Evolutionary conservation across 2,797 vertebrate species (phyloP), one percentile per base, ranked within the genome.

Genomic region (Eurystomus glaucurus): DNA sequence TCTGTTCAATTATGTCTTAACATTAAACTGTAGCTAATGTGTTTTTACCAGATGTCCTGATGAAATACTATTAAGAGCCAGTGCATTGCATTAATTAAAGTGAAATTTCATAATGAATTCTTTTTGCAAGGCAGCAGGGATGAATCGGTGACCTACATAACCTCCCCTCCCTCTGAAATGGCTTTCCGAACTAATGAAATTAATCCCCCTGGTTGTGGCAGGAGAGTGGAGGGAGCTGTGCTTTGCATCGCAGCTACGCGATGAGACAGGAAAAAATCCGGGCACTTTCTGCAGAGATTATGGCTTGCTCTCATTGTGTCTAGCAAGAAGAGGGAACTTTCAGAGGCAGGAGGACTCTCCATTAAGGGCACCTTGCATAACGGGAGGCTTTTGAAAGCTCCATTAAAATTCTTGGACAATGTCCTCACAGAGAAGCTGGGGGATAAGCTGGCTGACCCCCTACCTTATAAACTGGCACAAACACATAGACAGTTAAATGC

Each of bases 101-200:
- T 77, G 75, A 91, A 96, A 86, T 93, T 93, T 82, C 77, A 54
- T 96, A 96, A 96, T 85, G 70, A 97, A 96, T 96, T 96, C 90
- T 90, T 95, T 37, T 92, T 89, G 81, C 69, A 58, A 76, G 88
- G 81, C 90, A 96, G 88, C 77, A 72, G 79, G 75, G 57, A 85
- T 85, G 91, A 86, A 93, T 61, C 3, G 23, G 62, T 96, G 97
- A 96, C 94, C 95, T 77, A 85, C 72, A 91, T 96, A 87, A 95
- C 91, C 91, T 72, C 52, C 62, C 29, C 90, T 64, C 33, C 46
- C 84, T 79, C 66, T 3, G 12, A 75, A 86, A 70, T 6, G 51
- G 92, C 89, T 89, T 94, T 91, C 77, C 11, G 7, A 82, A 51
- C 80, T 87, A 92, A 96, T 85, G 84, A 96, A 94, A 94, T 81